A percentile compares a stretch with the other conserved stretches of the same genome.
phyloP scores from a whole-genome alignment of 2,797 vertebrate species.

The Falco berigora region DNA sequence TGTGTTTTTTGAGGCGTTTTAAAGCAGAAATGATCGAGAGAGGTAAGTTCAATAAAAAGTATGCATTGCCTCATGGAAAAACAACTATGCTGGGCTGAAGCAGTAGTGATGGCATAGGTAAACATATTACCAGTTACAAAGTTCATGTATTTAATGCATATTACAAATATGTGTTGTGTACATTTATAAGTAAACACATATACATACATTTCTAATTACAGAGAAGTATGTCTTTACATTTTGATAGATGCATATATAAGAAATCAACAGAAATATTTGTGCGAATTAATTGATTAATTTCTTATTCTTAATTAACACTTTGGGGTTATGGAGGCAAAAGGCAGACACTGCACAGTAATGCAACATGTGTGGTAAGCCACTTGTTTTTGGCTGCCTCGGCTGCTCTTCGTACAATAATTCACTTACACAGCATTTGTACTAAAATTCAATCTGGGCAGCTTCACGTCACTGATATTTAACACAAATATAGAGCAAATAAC shows the following conservation, averaged over 20 bases:
- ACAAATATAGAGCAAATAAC: background rate
- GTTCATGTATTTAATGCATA: background rate
- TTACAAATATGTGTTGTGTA: background rate
- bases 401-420: background rate
- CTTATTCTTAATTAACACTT: background rate
- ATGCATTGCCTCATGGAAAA: background rate
- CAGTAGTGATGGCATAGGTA: background rate
- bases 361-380: accelerated
- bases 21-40: background rate
- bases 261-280: background rate
- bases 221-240: background rate
- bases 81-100: background rate
- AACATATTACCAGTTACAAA: background rate
- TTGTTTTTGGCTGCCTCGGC: background rate
- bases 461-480: background rate
- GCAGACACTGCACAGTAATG: background rate
- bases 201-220: background rate
- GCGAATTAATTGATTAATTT: background rate
- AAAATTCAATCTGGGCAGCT: background rate
- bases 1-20: background rate
- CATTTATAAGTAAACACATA: background rate
- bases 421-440: background rate
- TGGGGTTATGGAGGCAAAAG: background rate
- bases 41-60: background rate
- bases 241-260: background rate